phyloP scores from a whole-genome alignment of 2,888 invertebrate species.

The Lysandra coridon region DNA sequence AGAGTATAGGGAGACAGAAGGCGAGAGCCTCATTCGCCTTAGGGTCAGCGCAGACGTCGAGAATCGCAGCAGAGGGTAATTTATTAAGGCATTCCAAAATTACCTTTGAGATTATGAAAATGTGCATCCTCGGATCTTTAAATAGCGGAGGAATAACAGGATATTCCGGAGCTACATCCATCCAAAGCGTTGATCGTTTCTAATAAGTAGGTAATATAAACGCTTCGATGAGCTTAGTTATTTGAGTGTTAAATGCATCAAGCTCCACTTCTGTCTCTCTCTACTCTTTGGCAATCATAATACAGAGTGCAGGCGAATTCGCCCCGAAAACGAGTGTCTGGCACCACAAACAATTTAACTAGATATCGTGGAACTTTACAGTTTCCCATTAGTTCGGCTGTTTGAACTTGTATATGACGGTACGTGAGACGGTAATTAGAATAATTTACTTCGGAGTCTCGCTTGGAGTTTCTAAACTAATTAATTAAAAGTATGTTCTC shows the following conservation, averaged over 20 bases:
- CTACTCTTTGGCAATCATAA: neutral
- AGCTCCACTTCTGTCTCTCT: neutral
- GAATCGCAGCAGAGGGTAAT: neutral
- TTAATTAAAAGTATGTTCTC: neutral
- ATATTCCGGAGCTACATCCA: too few species aligned
- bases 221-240: neutral
- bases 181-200: too few species aligned
- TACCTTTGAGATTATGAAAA: too few species aligned
- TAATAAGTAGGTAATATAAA: neutral
- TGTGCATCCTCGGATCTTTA: too few species aligned
- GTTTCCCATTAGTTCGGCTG: conserved; percentile 44
- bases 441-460: conserved; percentile 19
- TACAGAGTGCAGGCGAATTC: conserved; percentile 17
- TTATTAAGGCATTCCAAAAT: neutral
- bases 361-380: conserved; percentile 22
- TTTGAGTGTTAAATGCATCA: neutral
- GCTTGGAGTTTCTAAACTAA: neutral
- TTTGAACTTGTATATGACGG: conserved; percentile 20
- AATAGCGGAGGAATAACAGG: too few species aligned
- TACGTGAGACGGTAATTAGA: conserved; percentile 18
- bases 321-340: conserved; percentile 15
- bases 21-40: neutral
- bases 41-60: neutral
- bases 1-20: neutral
- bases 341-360: neutral